Percentiles rank a stretch among this genome's conserved stretches.
Evolutionary conservation across 2,113 vertebrate genomes (phyloP).

Genomic region (Bos taurus): ARS-UCD2.0 NC_037333.1:50653001-50653500

Average conservation of each 20-base stretch:
- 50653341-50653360: background rate
- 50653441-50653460: conserved; percentile 30
- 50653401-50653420: background rate
- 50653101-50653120: background rate
- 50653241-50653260: conserved; percentile 21
- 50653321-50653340: conserved; percentile 50
- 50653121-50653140: background rate
- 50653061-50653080: background rate
- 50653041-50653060: background rate
- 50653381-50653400: conserved; percentile 32
- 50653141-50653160: background rate
- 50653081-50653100: background rate
- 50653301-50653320: conserved; percentile 45
- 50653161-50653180: background rate
- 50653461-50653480: background rate
- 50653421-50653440: background rate
- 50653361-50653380: conserved; percentile 43
- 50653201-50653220: background rate
- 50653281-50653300: background rate
- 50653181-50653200: background rate
- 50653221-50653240: conserved; percentile 25
- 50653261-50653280: background rate
- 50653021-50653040: background rate
- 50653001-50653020: background rate
- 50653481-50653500: background rate